Base-by-base conservation (phyloP, 2,797 vertebrate genomes). In the Mus minutoides region DNA sequence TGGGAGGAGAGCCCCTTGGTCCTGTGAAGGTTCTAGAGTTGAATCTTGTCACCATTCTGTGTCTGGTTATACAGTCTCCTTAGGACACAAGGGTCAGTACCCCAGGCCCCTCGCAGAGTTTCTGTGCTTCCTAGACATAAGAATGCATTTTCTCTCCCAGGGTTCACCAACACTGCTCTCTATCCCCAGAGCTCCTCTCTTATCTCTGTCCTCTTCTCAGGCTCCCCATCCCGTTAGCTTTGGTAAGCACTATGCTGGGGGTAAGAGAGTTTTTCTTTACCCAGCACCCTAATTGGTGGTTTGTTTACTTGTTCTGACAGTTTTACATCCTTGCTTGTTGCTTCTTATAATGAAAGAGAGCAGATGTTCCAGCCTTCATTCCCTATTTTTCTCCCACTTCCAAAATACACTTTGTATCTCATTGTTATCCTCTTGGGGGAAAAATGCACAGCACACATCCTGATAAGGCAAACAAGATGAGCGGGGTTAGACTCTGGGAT, bases 271-370 rank as follows among this genome's bases (percentile, higher is more conserved):
- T 78, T 69, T 93, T 93, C 56, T 52, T 95, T 79, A 31, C 37
- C 46, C 52, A 78, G 69, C 34, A 86, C 37, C 40, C 54, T 88
- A 82, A 88, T 71, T 43, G 46, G 56, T 88, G 86, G 67, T 95
- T 92, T 92, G 88, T 90, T 96, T 93, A 92, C 77, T 95, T 92
- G 26, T 83, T 82, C 34, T 96, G 80, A 95, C 71, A 95, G 79
- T 82, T 92, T 96, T 93, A 94, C 31, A 56, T 37, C 64, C 37
- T 88, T 83, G 26, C 89, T 92, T 93, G 89, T 90, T 92, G 78
- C 73, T 95, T 96, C 43, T 64, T 92, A 2, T 85, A 84, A 64
- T 94, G 92, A 95, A 60, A 95, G 52, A 94, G n/a, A 83, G 40
- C 67, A 49, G 78, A 88, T 92, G 80, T 90, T 92, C n/a, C 43